A percentile compares a stretch with the other conserved stretches of the same genome.
Conservation (phyloP, 2,113 vertebrate genomes). For the Chaetodon auriga region DNA sequence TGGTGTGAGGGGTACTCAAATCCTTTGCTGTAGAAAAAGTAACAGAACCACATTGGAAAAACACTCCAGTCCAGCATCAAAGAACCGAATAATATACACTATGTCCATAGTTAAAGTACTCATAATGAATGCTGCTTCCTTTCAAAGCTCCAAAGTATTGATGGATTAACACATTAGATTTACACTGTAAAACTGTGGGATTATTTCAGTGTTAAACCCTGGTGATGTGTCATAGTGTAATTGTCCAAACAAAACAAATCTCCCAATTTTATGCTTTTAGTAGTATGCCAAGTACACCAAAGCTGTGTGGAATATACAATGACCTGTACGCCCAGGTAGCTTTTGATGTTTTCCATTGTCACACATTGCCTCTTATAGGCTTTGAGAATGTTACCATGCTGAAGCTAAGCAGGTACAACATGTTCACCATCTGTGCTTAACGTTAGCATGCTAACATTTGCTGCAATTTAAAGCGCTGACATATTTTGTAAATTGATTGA, state of each 20-base stretch:
- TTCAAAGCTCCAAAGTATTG: not conserved
- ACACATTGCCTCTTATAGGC: too few species aligned
- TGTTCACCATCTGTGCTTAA: too few species aligned
- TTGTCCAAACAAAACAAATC: not conserved
- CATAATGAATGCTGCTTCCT: not conserved
- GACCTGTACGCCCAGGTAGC: too few species aligned
- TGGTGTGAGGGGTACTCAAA: not conserved
- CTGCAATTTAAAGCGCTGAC: not conserved
- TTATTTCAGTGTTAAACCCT: not conserved
- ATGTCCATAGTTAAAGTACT: too few species aligned
- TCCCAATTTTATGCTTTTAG: too few species aligned
- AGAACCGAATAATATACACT: not conserved
- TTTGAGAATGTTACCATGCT: too few species aligned
- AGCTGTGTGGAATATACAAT: too few species aligned
- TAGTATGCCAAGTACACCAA: too few species aligned
- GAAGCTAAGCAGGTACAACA: too few species aligned
- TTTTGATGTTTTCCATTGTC: too few species aligned
- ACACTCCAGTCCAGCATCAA: not conserved
- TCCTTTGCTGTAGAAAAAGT: conserved; percentile 14
- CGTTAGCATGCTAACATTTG: too few species aligned
- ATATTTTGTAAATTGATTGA: not conserved
- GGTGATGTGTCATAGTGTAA: not conserved
- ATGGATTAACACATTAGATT: not conserved
- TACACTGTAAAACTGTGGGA: too few species aligned
- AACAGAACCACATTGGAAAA: not conserved